phyloP scores from a whole-genome alignment of 2,888 invertebrate species.

The Steinernema carpocapsae region DNA sequence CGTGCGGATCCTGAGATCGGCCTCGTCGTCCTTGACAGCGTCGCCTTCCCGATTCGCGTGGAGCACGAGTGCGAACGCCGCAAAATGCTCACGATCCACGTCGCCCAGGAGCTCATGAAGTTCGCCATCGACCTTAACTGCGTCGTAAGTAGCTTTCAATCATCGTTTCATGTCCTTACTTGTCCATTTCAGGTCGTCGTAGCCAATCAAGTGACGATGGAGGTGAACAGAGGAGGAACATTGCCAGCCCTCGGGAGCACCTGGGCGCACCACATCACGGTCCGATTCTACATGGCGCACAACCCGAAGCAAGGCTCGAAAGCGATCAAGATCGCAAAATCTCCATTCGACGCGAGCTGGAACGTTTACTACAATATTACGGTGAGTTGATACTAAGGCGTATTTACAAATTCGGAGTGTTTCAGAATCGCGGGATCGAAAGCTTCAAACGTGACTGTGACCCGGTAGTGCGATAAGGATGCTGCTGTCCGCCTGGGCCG shows the following conservation, averaged over 20 bases:
- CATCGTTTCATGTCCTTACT: neutral
- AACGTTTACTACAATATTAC: conserved; percentile 13
- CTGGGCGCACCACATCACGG: conserved; percentile 4
- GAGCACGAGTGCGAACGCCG: conserved; percentile 22
- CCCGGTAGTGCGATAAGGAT: conserved; percentile 7
- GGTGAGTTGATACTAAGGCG: neutral
- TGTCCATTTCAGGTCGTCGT: conserved; percentile 2
- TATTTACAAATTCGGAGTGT: neutral
- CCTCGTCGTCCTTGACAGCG: conserved; percentile 28
- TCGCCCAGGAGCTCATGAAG: conserved; percentile 23
- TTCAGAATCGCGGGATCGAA: neutral
- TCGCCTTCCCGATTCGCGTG: conserved; percentile 31
- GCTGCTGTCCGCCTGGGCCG: conserved; percentile 29
- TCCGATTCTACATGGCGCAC: neutral
- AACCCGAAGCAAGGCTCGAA: neutral
- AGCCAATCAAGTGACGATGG: conserved; percentile 18
- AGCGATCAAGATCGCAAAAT: neutral
- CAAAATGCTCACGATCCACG: neutral
- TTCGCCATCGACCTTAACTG: conserved; percentile 1
- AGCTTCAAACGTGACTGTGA: conserved; percentile 7
- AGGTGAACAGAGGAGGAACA: neutral
- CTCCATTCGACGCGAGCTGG: conserved; percentile 4
- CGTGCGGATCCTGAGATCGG: neutral
- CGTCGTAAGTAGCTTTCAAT: neutral
- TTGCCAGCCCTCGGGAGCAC: neutral